Base-by-base conservation (phyloP, 2,888 invertebrate species). In the Macaria liturata region DNA sequence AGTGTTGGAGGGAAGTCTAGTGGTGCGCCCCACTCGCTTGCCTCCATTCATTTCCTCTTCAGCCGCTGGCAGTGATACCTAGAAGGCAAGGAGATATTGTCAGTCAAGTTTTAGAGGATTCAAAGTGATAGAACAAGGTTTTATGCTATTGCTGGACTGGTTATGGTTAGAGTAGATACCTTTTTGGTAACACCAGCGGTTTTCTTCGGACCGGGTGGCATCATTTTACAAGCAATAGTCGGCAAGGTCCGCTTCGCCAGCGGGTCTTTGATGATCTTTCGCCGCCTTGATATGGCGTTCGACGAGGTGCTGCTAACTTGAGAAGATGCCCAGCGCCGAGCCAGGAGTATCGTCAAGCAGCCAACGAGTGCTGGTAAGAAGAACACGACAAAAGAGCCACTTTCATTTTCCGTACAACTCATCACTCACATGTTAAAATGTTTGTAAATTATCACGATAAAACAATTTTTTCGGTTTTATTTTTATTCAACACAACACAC, bases 351-450 rank as follows among this genome's bases (percentile, higher is more conserved):
- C 69, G 91, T 91, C 86, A 92, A 77, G 79, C 91, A 91, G 81
- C 91, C 91, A 74, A 91, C 85, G 72, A 91, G 83, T 70, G 91
- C 91, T 74, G 92, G 91, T 80, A 91, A 77, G 84, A 92, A 88
- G 88, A 91, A 91, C 82, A 91, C 90, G 85, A 92, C 91, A 89
- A 90, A 90, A 84, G 91, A 89, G 74, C 84, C 93, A 91, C 81
- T 92, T 83, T 85, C 93, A 92, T 86, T 88, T 87, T 91, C 89
- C 86, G 91, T 91, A 91, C 91, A 91, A 92, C 88, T 92, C 91
- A 91, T 91, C 88, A 91, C 92, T 92, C 79, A 91, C 91, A 92
- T 91, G 89, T 88, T 90, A 88, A 87, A 88, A 81, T 83, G 69
- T 83, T 81, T 73, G 54, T 71, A 74, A 77, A 72, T 65, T 72